Conservation (phyloP, 2,113 vertebrate genomes). For the Melanerpes aurifrons region DNA sequence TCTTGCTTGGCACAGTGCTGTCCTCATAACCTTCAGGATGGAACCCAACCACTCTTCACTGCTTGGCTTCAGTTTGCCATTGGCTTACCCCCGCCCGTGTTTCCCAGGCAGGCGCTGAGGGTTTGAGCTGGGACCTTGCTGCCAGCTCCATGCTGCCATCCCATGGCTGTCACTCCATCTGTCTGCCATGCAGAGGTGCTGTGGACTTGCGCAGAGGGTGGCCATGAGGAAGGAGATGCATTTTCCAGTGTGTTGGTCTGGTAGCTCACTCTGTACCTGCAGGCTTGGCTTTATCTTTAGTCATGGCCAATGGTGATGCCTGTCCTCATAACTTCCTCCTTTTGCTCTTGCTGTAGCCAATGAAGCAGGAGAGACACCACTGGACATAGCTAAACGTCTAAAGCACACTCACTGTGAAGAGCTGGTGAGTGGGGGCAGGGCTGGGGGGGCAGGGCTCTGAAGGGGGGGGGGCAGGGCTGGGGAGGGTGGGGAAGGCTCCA, state of each 20-base stretch:
- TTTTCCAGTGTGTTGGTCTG: neutral
- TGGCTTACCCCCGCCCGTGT: neutral
- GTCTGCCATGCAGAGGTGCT: neutral
- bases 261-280: neutral
- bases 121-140: neutral
- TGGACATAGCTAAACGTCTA: slow-evolving; percentile 91
- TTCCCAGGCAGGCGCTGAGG: neutral
- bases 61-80: neutral
- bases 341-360: slow-evolving; percentile 81
- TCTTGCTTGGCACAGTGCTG: neutral
- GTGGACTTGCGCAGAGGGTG: neutral
- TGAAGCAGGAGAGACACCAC: slow-evolving; percentile 89
- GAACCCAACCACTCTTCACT: neutral
- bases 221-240: neutral
- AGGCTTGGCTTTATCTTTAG: neutral
- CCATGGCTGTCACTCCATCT: neutral
- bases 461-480: too few species aligned
- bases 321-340: neutral
- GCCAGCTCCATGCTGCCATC: neutral
- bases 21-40: neutral
- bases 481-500: too few species aligned
- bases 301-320: neutral
- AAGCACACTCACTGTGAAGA: slow-evolving; percentile 90
- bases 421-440: slow-evolving; percentile 77
- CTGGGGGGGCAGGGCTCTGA: too few species aligned